Conservation (phyloP, 2,113 vertebrate genomes). For the Notothenia coriiceps region DNA sequence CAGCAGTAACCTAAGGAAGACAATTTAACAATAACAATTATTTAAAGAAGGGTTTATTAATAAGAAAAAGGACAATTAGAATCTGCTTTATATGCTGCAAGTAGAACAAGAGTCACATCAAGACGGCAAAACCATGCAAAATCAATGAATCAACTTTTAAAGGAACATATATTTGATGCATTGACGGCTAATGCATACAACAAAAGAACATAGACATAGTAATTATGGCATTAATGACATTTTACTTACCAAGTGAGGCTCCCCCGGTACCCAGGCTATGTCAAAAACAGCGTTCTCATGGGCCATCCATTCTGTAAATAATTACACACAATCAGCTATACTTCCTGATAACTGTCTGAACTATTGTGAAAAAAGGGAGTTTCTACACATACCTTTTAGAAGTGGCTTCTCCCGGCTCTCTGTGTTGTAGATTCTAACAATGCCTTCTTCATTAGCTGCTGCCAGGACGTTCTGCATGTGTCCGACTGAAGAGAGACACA, state of each 20-base stretch:
- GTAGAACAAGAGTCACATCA: no score
- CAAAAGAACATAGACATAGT: no score
- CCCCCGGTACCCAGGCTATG: conserved; percentile 94
- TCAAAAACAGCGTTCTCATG: conserved; percentile 98
- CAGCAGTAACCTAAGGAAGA: conserved; percentile 91
- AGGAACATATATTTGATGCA: background rate
- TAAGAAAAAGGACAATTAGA: no score
- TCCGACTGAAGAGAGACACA: conserved; percentile 76
- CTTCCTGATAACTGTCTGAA: background rate
- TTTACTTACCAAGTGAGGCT: conserved; percentile 90
- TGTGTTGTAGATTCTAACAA: conserved; percentile 92
- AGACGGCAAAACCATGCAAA: background rate
- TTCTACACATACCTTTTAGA: conserved; percentile 86
- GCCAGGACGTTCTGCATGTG: conserved; percentile 86
- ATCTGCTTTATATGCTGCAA: no score
- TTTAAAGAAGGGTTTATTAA: background rate
- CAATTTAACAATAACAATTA: background rate
- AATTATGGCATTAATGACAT: background rate
- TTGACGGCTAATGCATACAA: background rate
- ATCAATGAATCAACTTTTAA: background rate
- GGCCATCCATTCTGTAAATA: conserved; percentile 91
- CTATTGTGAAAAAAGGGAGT: fast-evolving
- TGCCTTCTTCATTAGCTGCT: conserved; percentile 95
- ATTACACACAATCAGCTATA: conserved; percentile 18
- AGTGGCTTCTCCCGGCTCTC: conserved; percentile 82